Percentiles rank a stretch among this genome's conserved stretches.
Conservation (phyloP, 2,797 vertebrate genomes). For the Sebastes wilsoni region DNA sequence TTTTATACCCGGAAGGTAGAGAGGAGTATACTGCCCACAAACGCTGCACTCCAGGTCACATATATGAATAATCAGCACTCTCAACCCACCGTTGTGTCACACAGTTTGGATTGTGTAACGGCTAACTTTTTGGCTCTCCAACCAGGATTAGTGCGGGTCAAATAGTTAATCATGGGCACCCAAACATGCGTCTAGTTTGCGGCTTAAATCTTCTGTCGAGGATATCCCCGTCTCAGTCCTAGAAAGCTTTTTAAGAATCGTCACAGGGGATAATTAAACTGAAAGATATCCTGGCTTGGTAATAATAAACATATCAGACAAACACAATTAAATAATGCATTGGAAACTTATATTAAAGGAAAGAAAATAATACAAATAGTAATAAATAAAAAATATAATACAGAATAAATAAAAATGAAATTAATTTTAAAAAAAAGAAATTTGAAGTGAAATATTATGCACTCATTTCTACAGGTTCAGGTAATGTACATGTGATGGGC, state of each 20-base stretch:
- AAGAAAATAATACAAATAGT: no score
- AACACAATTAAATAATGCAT: no score
- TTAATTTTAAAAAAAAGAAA: no score
- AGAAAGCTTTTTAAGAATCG: slow-evolving; percentile 4
- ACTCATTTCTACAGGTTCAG: no score
- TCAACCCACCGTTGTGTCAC: not conserved
- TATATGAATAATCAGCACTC: not conserved
- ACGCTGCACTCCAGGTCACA: not conserved
- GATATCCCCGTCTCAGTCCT: not conserved
- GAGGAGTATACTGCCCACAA: not conserved
- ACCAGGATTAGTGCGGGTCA: slow-evolving; percentile 19
- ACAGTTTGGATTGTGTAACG: slow-evolving; percentile 23
- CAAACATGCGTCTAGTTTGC: slow-evolving; percentile 28
- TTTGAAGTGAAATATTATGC: no score
- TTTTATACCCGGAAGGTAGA: not conserved
- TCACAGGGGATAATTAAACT: not conserved
- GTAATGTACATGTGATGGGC: no score
- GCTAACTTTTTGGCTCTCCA: not conserved
- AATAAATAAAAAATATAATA: no score
- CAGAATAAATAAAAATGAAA: no score
- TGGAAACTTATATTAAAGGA: no score
- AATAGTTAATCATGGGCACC: slow-evolving; percentile 17
- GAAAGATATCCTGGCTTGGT: not conserved
- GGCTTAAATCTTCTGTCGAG: not conserved
- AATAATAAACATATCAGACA: no score